These are phyloP conservation scores for Tuta absoluta DNA, from an alignment of 2,888 invertebrate species.

Conservation along the genomic window DNA sequence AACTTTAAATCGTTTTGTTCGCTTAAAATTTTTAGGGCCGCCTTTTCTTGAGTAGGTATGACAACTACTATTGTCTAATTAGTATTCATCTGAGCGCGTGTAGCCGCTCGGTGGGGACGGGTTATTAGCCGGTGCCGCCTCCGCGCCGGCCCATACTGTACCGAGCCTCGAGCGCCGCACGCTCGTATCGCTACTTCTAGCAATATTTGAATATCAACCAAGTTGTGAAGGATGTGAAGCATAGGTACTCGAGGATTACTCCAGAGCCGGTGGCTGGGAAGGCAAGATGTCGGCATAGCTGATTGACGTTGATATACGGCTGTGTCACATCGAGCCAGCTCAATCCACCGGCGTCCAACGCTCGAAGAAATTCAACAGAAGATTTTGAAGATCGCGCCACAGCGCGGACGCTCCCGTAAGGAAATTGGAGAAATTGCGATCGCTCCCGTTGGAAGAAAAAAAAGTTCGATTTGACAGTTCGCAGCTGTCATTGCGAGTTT, in stretches of 20 bases:
- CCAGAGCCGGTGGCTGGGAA: slow-evolving; percentile 83
- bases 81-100: slow-evolving; percentile 81
- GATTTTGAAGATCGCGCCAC: slow-evolving; percentile 29
- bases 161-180: slow-evolving; percentile 76
- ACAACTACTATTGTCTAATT: slow-evolving; percentile 73
- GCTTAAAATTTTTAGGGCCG: slow-evolving; percentile 21
- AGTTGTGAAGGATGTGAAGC: slow-evolving; percentile 44
- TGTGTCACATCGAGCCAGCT: slow-evolving; percentile 92
- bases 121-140: slow-evolving; percentile 81
- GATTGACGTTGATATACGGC: slow-evolving; percentile 87
- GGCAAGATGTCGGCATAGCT: slow-evolving; percentile 96
- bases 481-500: slow-evolving; percentile 71
- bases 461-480: slow-evolving; percentile 62
- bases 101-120: slow-evolving; percentile 80
- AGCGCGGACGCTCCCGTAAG: slow-evolving; percentile 63
- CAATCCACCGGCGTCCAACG: slow-evolving; percentile 80
- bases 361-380: slow-evolving; percentile 50
- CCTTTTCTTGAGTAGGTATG: slow-evolving; percentile 33
- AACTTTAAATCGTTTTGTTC: slow-evolving; percentile 21
- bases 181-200: slow-evolving; percentile 66
- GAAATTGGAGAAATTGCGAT: slow-evolving; percentile 55
- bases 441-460: slow-evolving; percentile 61
- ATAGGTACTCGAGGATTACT: slow-evolving; percentile 27
- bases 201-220: slow-evolving; percentile 66
- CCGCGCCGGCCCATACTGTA: slow-evolving; percentile 79